A percentile compares a stretch with the other conserved stretches of the same genome.
Evolutionary conservation across 2,888 invertebrate species (phyloP).

Genomic region (Drosophila colorata): DNA sequence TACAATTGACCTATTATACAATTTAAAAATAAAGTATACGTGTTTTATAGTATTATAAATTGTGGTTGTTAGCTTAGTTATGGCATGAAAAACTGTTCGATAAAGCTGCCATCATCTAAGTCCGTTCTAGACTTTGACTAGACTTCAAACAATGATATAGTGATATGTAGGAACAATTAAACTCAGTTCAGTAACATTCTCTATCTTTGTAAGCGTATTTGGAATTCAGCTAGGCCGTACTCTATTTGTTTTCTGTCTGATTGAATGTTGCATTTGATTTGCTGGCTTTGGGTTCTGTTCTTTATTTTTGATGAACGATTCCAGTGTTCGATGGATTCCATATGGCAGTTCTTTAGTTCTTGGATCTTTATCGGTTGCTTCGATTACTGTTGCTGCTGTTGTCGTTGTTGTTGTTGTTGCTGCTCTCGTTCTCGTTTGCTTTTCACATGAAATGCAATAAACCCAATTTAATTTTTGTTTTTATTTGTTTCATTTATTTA

Average conservation of each 20-base stretch:
- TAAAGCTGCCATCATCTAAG: no score
- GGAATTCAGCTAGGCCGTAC: not conserved
- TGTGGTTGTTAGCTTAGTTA: no score
- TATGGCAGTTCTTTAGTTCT: slow-evolving; percentile 38
- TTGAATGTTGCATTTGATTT: slow-evolving; percentile 53
- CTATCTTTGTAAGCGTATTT: slow-evolving; percentile 5
- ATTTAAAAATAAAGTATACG: no score
- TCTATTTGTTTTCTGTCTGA: not conserved
- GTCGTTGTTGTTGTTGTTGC: slow-evolving; percentile 3
- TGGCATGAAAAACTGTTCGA: no score
- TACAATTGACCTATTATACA: no score
- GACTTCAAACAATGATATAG: no score
- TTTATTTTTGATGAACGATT: slow-evolving; percentile 34
- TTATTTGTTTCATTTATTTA: slow-evolving; percentile 75
- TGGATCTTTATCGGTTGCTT: slow-evolving; percentile 42
- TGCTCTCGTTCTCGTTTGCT: slow-evolving; percentile 53
- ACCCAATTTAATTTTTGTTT: slow-evolving; percentile 76
- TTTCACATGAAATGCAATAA: slow-evolving; percentile 80
- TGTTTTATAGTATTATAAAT: no score
- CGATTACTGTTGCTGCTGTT: slow-evolving; percentile 23
- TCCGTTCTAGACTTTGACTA: no score
- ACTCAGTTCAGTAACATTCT: not conserved
- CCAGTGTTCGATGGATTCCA: slow-evolving; percentile 33
- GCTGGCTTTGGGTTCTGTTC: slow-evolving; percentile 7
- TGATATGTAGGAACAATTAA: no score